phyloP scores from a whole-genome alignment of 1,140 invertebrate genomes.

The Adelges cooleyi region DNA sequence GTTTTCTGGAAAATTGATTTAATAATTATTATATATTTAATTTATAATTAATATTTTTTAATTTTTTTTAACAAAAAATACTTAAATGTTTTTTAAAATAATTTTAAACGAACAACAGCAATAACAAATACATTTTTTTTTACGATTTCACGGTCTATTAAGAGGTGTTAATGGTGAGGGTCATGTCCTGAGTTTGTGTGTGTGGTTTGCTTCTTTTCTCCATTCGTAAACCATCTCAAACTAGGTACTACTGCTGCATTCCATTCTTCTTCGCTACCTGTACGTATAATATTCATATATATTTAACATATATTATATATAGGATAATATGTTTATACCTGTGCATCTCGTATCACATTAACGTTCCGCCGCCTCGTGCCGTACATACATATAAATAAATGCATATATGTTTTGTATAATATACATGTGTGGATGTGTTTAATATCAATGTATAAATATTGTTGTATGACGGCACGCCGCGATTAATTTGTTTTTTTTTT shows the following conservation, averaged over 20 bases:
- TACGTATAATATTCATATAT: slow-evolving; percentile 1
- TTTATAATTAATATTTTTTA: no score
- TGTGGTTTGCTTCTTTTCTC: slow-evolving; percentile 5
- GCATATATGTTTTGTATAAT: slow-evolving; percentile 6
- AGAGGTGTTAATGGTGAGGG: background rate
- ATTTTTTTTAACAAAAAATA: no score
- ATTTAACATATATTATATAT: slow-evolving; percentile 25
- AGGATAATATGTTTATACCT: slow-evolving; percentile 26
- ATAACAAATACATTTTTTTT: no score
- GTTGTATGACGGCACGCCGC: slow-evolving; percentile 4
- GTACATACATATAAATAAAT: background rate
- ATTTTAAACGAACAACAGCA: no score
- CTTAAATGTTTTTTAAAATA: no score
- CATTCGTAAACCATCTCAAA: slow-evolving; percentile 21
- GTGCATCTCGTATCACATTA: slow-evolving; percentile 24
- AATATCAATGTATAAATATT: slow-evolving; percentile 17
- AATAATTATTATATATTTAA: no score
- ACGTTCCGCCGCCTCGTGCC: background rate
- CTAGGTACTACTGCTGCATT: slow-evolving; percentile 18
- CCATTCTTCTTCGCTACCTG: slow-evolving; percentile 20
- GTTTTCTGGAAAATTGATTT: no score
- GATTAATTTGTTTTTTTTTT: background rate
- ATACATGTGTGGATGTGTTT: background rate
- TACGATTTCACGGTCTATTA: no score
- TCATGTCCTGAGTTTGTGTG: background rate